These are phyloP conservation scores for Danio kyathit DNA, from an alignment of 2,797 vertebrate genomes.

Conservation along the genomic window DNA sequence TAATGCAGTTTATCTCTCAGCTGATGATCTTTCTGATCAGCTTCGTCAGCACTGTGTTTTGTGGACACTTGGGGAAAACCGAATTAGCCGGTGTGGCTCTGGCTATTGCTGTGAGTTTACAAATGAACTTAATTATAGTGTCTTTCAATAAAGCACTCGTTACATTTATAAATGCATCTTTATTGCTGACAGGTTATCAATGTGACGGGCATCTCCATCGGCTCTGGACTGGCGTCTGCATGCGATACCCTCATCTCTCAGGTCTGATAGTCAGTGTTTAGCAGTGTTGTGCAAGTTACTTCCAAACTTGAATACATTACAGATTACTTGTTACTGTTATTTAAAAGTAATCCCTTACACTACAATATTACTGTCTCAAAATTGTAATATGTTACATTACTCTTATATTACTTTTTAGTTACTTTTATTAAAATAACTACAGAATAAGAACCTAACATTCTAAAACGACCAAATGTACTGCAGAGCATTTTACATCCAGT, in stretches of 20 bases:
- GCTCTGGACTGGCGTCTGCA: conserved; percentile 84
- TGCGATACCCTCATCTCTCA: conserved; percentile 93
- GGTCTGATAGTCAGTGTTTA: conserved; percentile 69
- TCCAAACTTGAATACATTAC: too few relatives aligned
- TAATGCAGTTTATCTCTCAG: conserved; percentile 83
- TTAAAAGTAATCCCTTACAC: too few relatives aligned
- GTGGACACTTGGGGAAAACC: conserved; percentile 87
- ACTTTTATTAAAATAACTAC: too few relatives aligned
- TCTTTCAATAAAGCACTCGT: neutral
- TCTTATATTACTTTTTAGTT: too few relatives aligned
- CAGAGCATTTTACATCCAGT: too few relatives aligned
- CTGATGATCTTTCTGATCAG: conserved; percentile 83
- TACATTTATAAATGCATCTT: neutral
- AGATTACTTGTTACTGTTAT: too few relatives aligned
- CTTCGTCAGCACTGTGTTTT: conserved; percentile 88
- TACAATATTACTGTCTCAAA: too few relatives aligned
- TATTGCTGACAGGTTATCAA: conserved; percentile 84
- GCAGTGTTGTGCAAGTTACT: too few relatives aligned
- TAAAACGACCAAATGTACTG: too few relatives aligned
- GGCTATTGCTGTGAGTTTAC: conserved; percentile 80
- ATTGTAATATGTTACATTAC: too few relatives aligned
- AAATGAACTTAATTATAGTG: accelerated
- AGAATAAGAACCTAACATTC: too few relatives aligned
- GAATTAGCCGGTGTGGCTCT: conserved; percentile 85
- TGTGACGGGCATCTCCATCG: conserved; percentile 85